These are phyloP conservation scores for Glaucopsyche alexis DNA, from an alignment of 2,888 invertebrate genomes.

Conservation along the genomic window DNA sequence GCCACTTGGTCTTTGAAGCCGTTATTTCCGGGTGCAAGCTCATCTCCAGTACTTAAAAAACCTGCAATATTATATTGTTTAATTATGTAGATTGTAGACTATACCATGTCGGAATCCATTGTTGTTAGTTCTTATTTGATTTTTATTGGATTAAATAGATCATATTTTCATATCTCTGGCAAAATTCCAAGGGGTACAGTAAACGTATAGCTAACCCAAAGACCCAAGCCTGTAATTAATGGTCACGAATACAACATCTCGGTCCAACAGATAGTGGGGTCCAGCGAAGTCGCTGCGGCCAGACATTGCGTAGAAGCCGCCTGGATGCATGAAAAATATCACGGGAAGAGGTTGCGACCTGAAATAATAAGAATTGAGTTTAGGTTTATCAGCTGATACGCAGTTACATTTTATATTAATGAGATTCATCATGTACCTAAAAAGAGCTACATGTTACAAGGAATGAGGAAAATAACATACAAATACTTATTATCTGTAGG, in stretches of 20 bases:
- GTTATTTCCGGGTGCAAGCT: constrained; percentile 83
- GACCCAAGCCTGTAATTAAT: constrained; percentile 80
- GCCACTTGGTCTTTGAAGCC: constrained; percentile 89
- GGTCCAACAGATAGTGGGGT: constrained; percentile 81
- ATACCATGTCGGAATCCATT: no score
- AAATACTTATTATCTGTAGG: no score
- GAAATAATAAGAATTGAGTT: background rate
- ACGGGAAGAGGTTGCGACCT: constrained; percentile 67
- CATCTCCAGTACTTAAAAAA: constrained; percentile 83
- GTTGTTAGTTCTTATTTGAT: no score
- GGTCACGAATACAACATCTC: constrained; percentile 81
- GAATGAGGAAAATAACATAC: background rate
- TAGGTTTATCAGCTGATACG: no score
- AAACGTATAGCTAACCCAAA: constrained; percentile 45
- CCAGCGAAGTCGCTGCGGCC: constrained; percentile 74
- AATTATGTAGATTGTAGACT: no score
- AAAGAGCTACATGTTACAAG: background rate
- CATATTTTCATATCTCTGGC: no score
- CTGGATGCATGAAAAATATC: constrained; percentile 82
- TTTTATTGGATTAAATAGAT: no score
- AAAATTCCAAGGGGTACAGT: background rate
- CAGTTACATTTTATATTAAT: no score
- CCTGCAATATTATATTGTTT: constrained; percentile 52
- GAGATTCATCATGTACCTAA: no score
- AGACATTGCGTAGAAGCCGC: constrained; percentile 80